phyloP scores from a whole-genome alignment of 2,888 invertebrate genomes.

The Hirtodrosophila cameraria region DNA sequence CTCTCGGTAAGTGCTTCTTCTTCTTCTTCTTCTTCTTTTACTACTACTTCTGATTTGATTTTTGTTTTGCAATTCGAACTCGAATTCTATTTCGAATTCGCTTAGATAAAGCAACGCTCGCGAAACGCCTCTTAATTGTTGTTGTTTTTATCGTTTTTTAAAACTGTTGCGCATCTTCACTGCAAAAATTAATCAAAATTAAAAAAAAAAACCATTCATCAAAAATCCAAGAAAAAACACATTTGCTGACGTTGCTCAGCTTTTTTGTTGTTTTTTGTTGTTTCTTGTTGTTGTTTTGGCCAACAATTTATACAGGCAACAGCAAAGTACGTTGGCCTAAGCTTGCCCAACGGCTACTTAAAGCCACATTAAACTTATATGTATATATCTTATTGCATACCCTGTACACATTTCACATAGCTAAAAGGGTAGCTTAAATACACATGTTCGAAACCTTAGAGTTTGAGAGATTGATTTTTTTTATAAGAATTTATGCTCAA shows the following conservation, averaged over 20 bases:
- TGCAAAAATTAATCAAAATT: no score
- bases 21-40: no score
- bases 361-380: slow-evolving; percentile 57
- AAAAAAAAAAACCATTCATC: slow-evolving; percentile 15
- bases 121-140: slow-evolving; percentile 49
- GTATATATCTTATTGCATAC: background rate
- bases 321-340: slow-evolving; percentile 39
- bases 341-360: slow-evolving; percentile 51
- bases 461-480: no score
- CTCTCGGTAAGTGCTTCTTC: slow-evolving; percentile 88
- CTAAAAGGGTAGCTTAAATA: no score
- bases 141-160: slow-evolving; percentile 2
- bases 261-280: slow-evolving; percentile 3
- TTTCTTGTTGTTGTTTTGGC: slow-evolving; percentile 10
- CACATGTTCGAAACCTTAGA: no score
- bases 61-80: slow-evolving; percentile 15
- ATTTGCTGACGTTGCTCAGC: slow-evolving; percentile 46
- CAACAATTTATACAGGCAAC: slow-evolving; percentile 26
- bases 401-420: no score
- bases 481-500: no score
- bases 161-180: slow-evolving; percentile 59
- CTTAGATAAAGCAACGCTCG: background rate
- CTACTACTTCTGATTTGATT: no score
- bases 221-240: slow-evolving; percentile 6
- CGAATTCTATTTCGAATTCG: slow-evolving; percentile 9